Conservation (phyloP, 2,888 invertebrate genomes). For the Drosophila mimetica region DNA sequence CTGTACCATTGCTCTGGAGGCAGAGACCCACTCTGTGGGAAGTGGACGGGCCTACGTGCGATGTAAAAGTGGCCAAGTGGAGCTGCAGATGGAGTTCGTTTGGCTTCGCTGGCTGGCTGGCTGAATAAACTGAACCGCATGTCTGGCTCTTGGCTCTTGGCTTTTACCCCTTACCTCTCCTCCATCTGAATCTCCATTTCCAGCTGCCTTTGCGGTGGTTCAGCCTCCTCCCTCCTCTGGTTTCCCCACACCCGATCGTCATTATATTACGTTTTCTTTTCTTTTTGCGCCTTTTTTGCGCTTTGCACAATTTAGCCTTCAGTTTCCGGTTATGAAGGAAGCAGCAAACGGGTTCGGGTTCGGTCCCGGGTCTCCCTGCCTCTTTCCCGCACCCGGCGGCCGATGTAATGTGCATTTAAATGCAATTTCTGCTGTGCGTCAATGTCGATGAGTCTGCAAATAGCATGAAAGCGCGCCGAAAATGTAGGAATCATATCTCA, state of each 20-base stretch:
- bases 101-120: slow-evolving; percentile 38
- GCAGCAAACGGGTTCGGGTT: slow-evolving; percentile 72
- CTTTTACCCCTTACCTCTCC: slow-evolving; percentile 10
- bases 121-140: slow-evolving; percentile 34
- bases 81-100: slow-evolving; percentile 37
- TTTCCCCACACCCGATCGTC: slow-evolving; percentile 32
- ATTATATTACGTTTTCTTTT: slow-evolving; percentile 47
- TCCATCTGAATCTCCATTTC: slow-evolving; percentile 36
- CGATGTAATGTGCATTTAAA: slow-evolving; percentile 61
- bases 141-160: slow-evolving; percentile 35
- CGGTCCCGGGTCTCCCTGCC: slow-evolving; percentile 30
- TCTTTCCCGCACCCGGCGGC: slow-evolving; percentile 58
- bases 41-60: slow-evolving; percentile 43
- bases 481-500: slow-evolving; percentile 13
- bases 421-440: slow-evolving; percentile 74
- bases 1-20: slow-evolving; percentile 21
- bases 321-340: slow-evolving; percentile 80
- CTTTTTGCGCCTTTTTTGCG: slow-evolving; percentile 46
- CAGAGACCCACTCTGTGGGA: slow-evolving; percentile 26
- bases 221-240: slow-evolving; percentile 7
- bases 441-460: slow-evolving; percentile 40
- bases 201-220: slow-evolving; percentile 27
- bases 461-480: slow-evolving; percentile 13
- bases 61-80: slow-evolving; percentile 39
- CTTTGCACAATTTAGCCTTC: slow-evolving; percentile 71